phyloP scores from a whole-genome alignment of 2,888 invertebrate genomes.

The Scrobipalpa costella region DNA sequence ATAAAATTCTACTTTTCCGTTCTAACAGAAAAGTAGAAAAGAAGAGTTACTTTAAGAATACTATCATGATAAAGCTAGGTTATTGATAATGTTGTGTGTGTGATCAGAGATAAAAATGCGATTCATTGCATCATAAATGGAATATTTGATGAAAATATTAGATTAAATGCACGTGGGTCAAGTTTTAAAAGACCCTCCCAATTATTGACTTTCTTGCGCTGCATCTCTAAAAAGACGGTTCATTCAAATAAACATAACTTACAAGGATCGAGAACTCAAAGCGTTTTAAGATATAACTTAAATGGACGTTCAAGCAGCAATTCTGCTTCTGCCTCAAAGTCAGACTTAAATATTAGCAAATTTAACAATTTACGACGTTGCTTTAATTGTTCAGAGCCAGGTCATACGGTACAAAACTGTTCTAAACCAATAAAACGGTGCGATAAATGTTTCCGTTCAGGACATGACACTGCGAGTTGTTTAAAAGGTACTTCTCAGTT shows the following conservation, averaged over 20 bases:
- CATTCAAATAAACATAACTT: not conserved
- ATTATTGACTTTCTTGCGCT: not conserved
- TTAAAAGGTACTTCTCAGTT: not conserved
- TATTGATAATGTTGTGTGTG: not conserved
- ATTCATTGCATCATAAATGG: not conserved
- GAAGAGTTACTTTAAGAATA: not conserved
- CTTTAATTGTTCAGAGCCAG: conserved; percentile 4
- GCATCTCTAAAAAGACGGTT: not conserved
- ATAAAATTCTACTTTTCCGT: conserved; percentile 18
- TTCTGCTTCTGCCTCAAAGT: not conserved
- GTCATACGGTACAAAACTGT: not conserved
- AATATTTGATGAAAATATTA: no score
- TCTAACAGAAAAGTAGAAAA: conserved; percentile 30
- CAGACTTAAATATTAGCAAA: not conserved
- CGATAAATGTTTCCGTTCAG: no score
- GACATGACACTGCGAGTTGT: not conserved
- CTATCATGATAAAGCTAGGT: no score
- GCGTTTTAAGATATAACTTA: no score
- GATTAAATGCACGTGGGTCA: conserved; percentile 15
- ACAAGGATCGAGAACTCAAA: not conserved
- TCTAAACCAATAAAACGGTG: not conserved
- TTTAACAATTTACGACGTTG: not conserved
- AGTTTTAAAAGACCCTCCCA: no score
- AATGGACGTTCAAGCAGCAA: conserved; percentile 18
- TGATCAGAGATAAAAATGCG: not conserved